Percentiles rank a stretch among this genome's conserved stretches.
These are phyloP conservation scores for Hippoglossus stenolepis DNA, from an alignment of 2,113 vertebrate species.

Conservation along the genomic window DNA sequence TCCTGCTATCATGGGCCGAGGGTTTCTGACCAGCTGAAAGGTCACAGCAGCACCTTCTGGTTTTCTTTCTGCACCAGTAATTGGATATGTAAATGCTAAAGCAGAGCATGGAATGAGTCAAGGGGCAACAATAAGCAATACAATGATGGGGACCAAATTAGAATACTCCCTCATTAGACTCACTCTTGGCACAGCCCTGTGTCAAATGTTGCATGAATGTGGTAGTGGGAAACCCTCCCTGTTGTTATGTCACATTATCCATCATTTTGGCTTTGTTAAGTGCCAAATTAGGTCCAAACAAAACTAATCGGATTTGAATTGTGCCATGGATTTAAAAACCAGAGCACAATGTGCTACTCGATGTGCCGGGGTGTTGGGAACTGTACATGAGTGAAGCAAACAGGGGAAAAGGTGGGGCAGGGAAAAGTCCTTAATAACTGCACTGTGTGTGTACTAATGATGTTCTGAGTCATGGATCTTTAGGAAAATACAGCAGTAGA, in stretches of 20 bases:
- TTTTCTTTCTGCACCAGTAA: constrained; percentile 24
- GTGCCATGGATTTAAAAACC: constrained; percentile 14
- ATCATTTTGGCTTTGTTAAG: constrained; percentile 28
- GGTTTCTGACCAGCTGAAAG: constrained; percentile 38
- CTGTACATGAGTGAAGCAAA: constrained; percentile 13
- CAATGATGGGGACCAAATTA: constrained; percentile 7
- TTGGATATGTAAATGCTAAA: constrained; percentile 9
- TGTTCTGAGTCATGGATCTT: constrained; percentile 64
- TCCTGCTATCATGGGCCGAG: constrained; percentile 34
- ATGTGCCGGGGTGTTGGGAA: constrained; percentile 20
- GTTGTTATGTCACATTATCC: constrained; percentile 36
- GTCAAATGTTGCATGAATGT: constrained; percentile 40
- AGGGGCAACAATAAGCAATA: constrained; percentile 7
- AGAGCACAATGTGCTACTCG: constrained; percentile 1
- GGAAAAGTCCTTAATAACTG: constrained; percentile 42
- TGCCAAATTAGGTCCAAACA: constrained; percentile 13
- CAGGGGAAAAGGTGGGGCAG: constrained; percentile 53
- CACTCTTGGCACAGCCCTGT: background rate
- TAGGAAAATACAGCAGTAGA: constrained; percentile 52
- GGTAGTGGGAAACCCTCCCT: constrained; percentile 20
- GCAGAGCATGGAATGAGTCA: background rate
- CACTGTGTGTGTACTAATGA: constrained; percentile 52
- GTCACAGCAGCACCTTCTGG: constrained; percentile 27
- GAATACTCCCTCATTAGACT: constrained; percentile 29
- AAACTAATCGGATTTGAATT: constrained; percentile 17